phyloP scores from a whole-genome alignment of 2,888 invertebrate genomes.

The Aphidoletes aphidimyza region DNA sequence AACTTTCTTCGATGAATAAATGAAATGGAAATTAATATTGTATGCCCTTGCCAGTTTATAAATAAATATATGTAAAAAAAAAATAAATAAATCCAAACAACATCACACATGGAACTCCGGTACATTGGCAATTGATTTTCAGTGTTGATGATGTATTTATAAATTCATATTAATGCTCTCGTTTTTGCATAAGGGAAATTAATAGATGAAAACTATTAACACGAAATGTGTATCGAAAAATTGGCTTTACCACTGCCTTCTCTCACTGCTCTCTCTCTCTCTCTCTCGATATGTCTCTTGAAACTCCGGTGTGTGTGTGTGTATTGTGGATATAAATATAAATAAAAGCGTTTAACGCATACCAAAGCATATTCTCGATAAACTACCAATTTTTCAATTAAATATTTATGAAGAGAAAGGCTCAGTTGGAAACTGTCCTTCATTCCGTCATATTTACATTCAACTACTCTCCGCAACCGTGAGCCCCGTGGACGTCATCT shows the following conservation, averaged over 20 bases:
- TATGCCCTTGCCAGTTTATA: neutral
- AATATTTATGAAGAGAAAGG: conserved; percentile 54
- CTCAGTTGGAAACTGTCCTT: conserved; percentile 29
- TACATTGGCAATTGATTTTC: neutral
- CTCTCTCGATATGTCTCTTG: no score
- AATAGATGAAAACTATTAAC: conserved; percentile 9
- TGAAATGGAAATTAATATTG: conserved; percentile 2
- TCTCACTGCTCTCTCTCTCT: no score
- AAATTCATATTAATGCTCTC: neutral
- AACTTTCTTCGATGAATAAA: neutral
- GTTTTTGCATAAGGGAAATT: conserved; percentile 35
- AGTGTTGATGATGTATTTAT: neutral
- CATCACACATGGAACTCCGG: no score
- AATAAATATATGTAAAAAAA: neutral
- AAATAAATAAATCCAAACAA: neutral
- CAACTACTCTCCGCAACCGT: neutral
- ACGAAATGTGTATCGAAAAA: neutral
- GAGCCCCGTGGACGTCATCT: neutral
- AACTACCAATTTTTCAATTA: conserved; percentile 52
- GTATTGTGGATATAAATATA: neutral
- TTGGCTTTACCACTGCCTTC: no score
- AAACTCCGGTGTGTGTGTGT: no score
- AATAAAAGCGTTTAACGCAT: neutral
- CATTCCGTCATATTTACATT: conserved; percentile 32
- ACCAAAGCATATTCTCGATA: conserved; percentile 17